A percentile compares a stretch with the other conserved stretches of the same genome.
Conservation (phyloP, 2,797 vertebrate genomes). For the Falco novaeseelandiae region DNA sequence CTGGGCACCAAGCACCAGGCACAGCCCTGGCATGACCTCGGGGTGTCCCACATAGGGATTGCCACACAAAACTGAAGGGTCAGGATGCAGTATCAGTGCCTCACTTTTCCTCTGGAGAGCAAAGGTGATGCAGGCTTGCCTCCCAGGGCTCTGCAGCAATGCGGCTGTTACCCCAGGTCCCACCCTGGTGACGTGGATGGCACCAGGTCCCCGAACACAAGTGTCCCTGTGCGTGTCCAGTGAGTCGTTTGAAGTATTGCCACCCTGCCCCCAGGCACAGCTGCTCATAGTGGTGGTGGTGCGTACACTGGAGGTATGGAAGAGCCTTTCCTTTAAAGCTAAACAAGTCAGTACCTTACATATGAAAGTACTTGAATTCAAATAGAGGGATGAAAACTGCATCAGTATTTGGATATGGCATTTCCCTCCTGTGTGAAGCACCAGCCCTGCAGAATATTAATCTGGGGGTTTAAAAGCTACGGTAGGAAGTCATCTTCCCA, state of each 20-base stretch:
- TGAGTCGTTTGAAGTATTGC: neutral
- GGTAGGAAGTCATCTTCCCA: conserved; percentile 37
- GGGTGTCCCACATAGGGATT: accelerated
- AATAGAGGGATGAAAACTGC: neutral
- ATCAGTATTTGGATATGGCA: neutral
- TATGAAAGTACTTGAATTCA: neutral
- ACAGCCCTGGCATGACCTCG: neutral
- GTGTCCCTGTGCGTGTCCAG: neutral
- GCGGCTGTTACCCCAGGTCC: neutral
- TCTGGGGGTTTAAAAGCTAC: conserved; percentile 33
- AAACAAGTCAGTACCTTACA: neutral
- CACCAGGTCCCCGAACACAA: neutral
- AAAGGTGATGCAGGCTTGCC: accelerated
- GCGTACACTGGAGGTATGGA: neutral
- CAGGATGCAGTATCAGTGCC: neutral
- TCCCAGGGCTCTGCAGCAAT: accelerated
- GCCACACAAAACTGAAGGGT: neutral
- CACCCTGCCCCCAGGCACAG: neutral
- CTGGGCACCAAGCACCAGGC: neutral
- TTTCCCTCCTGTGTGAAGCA: neutral
- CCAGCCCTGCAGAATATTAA: conserved; percentile 41
- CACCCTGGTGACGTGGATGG: neutral
- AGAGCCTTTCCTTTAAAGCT: neutral
- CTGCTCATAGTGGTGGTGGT: neutral
- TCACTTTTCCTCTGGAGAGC: neutral